A percentile compares a stretch with the other conserved stretches of the same genome.
Evolutionary conservation across 2,113 vertebrate genomes (phyloP).

Genomic region (Cisticola juncidis): DNA sequence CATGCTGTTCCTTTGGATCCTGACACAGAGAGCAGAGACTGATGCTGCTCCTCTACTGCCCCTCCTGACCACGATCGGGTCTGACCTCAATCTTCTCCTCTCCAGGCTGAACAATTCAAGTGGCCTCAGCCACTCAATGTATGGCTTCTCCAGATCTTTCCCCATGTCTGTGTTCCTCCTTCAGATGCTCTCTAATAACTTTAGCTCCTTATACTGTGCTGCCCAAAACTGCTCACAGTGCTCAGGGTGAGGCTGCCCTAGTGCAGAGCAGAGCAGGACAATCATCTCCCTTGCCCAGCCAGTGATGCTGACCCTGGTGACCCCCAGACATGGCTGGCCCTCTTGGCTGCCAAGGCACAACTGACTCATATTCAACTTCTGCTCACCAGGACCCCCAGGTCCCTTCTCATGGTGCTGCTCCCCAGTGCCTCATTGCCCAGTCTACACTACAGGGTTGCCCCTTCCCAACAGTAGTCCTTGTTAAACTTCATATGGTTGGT

Average conservation of each 20-base stretch:
- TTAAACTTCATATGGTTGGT: neutral
- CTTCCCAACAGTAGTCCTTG: neutral
- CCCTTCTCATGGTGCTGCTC: neutral
- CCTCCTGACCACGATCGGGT: neutral
- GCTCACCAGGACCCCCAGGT: too few relatives aligned
- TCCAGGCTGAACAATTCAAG: neutral
- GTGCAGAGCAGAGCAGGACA: neutral
- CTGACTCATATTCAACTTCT: neutral
- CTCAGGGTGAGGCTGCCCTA: neutral
- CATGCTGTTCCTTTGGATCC: neutral
- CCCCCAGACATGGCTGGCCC: fast-evolving
- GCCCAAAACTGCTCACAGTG: neutral
- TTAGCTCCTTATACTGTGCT: neutral
- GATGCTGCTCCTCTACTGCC: neutral
- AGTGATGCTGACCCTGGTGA: neutral
- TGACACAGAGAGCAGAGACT: neutral
- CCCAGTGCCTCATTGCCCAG: neutral
- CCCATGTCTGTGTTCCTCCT: neutral
- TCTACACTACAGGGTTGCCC: neutral
- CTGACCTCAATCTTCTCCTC: neutral
- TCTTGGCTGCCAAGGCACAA: neutral
- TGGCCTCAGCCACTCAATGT: neutral
- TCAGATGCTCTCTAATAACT: neutral
- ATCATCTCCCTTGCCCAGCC: fast-evolving
- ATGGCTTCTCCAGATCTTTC: neutral